Base-by-base conservation (phyloP, 2,113 vertebrate species). In the Scopus umbretta region DNA sequence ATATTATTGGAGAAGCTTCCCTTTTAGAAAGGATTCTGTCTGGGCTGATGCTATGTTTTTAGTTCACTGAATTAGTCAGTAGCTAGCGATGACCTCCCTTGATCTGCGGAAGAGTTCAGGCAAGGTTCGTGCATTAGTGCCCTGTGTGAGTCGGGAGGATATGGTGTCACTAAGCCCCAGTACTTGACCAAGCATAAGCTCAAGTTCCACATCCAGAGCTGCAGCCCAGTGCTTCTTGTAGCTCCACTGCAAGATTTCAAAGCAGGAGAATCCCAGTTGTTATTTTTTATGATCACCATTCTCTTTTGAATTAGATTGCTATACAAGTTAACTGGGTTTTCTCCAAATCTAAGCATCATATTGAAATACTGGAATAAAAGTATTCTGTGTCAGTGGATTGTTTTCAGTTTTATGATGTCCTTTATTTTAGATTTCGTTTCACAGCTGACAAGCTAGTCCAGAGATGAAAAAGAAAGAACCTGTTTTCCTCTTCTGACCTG, bases 11-110 rank as follows among this genome's bases (percentile, higher is more conserved):
- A 66, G 30, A 78, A 36, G 10, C 80, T 94, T 80, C 63, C 3
- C 0, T 49, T 80, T 85, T 70, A 27, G 42, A 62, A 58, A 62
- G 36, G 50, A 42, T 73, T 75, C 45, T 47, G 56, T 22, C 79
- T 74, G 42, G 63, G 61, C 87, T 65, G 61, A 36, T 88, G 70
- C 30, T 61, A 1, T 2, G 23, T 22, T 90, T 93, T 93, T 61
- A 93, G 68, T 56, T 92, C 91, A 75, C 80, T 94, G 89, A 91
- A 95, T 97, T 92, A 96, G 84, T 91, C 84, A 93, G 84, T 45
- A 91, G 85, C 40, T 88, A 36, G 53, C 0, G 8, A 79, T 96
- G 85, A 83, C 89, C 80, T 82, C 25, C 62, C 55, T 68, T 80
- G 75, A 72, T 96, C 45, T 78, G 50, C 16, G 52, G 86, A 45